phyloP scores from a whole-genome alignment of 1,140 invertebrate species.

The Palaemon carinicauda region DNA sequence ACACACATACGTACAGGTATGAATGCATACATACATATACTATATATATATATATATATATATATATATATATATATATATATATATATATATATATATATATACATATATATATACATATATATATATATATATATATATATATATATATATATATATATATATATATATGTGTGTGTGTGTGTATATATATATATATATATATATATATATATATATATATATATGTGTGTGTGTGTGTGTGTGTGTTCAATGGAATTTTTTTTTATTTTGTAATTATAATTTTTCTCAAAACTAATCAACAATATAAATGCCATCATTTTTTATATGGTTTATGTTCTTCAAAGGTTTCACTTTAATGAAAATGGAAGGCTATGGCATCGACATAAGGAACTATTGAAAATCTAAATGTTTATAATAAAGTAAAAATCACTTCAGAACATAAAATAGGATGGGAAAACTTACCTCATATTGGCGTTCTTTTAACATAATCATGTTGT shows the following conservation, averaged over 20 bases:
- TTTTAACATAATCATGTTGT: too few species aligned
- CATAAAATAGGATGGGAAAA: background rate
- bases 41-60: background rate
- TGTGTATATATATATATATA: background rate
- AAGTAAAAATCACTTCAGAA: background rate
- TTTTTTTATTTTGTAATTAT: too few species aligned
- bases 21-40: background rate
- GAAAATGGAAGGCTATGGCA: too few species aligned
- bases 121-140: background rate
- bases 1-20: background rate
- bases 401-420: background rate
- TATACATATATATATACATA: background rate
- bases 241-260: background rate
- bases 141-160: background rate
- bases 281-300: background rate
- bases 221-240: background rate
- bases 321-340: too few species aligned
- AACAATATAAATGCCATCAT: background rate
- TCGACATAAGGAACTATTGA: too few species aligned
- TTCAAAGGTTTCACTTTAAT: too few species aligned
- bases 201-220: background rate
- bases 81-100: background rate
- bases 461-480: too few species aligned
- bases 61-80: background rate
- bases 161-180: background rate